A percentile compares a stretch with the other conserved stretches of the same genome.
Evolutionary conservation across 2,797 vertebrate species (phyloP).

Genomic region (Alcedo quadribrachys): DNA sequence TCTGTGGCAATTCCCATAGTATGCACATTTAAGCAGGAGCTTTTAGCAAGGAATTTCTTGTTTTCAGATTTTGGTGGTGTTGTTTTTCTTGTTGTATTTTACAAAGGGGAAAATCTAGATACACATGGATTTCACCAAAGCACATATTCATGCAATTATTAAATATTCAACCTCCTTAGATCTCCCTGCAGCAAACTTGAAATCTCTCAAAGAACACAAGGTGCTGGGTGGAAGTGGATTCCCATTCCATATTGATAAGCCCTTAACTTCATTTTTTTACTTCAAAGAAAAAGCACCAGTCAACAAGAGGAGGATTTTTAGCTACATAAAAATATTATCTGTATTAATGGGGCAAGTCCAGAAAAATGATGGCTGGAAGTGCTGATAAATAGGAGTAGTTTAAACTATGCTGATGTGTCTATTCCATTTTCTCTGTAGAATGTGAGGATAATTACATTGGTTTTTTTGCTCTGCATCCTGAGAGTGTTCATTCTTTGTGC

Average conservation of each 20-base stretch:
- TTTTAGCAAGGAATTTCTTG: neutral
- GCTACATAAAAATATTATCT: slow-evolving; percentile 38
- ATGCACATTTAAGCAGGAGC: neutral
- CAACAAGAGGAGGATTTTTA: slow-evolving; percentile 26
- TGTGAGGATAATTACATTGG: slow-evolving; percentile 20
- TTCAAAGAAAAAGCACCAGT: slow-evolving; percentile 36
- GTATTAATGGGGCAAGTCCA: slow-evolving; percentile 48
- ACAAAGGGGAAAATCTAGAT: neutral
- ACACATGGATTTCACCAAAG: neutral
- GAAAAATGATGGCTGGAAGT: slow-evolving; percentile 13
- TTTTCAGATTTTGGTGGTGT: neutral
- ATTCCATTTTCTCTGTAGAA: slow-evolving; percentile 36
- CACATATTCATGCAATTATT: neutral
- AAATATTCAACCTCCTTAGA: neutral
- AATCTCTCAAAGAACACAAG: neutral
- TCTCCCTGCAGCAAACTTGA: neutral
- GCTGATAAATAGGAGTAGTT: slow-evolving; percentile 44
- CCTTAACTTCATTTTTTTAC: slow-evolving; percentile 26
- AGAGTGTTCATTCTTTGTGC: neutral
- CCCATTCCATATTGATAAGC: slow-evolving; percentile 1
- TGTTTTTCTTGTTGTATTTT: neutral
- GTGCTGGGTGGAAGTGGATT: neutral
- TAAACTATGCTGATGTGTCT: slow-evolving; percentile 49
- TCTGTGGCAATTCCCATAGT: neutral
- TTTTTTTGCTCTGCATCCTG: neutral